phyloP scores from a whole-genome alignment of 2,113 vertebrate species.

The Macrotus californicus region DNA sequence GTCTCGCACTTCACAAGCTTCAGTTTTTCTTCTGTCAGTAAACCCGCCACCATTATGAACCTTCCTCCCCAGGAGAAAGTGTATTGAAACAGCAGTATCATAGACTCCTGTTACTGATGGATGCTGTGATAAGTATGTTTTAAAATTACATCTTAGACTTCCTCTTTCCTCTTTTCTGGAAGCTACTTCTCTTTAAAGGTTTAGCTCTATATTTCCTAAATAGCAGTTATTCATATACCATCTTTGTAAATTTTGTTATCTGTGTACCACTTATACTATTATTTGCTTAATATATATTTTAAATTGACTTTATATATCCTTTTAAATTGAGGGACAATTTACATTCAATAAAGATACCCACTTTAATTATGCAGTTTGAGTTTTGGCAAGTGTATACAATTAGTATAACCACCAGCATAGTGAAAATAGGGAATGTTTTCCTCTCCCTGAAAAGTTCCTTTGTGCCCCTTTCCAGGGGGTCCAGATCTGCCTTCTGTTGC shows the following conservation, averaged over 20 bases:
- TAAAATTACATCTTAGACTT: neutral
- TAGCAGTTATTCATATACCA: neutral
- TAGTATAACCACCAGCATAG: neutral
- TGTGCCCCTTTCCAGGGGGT: neutral
- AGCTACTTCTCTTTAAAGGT: neutral
- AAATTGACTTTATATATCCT: neutral
- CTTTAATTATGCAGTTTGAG: neutral
- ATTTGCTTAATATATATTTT: constrained; percentile 20
- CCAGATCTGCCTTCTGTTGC: neutral
- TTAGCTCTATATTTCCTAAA: neutral
- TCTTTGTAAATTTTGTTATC: neutral
- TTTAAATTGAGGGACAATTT: neutral
- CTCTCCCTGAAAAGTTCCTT: neutral
- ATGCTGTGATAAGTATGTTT: neutral
- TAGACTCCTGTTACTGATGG: neutral
- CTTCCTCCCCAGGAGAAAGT: neutral
- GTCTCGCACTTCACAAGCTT: neutral
- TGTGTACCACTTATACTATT: neutral
- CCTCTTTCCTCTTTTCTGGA: neutral
- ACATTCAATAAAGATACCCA: neutral
- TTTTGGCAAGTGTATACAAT: neutral
- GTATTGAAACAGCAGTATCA: neutral
- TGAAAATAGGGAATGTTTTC: neutral
- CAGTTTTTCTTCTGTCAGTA: neutral
- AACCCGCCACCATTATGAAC: neutral